Base-by-base conservation (phyloP, 2,888 invertebrate species). In the Perithous albicinctus region DNA sequence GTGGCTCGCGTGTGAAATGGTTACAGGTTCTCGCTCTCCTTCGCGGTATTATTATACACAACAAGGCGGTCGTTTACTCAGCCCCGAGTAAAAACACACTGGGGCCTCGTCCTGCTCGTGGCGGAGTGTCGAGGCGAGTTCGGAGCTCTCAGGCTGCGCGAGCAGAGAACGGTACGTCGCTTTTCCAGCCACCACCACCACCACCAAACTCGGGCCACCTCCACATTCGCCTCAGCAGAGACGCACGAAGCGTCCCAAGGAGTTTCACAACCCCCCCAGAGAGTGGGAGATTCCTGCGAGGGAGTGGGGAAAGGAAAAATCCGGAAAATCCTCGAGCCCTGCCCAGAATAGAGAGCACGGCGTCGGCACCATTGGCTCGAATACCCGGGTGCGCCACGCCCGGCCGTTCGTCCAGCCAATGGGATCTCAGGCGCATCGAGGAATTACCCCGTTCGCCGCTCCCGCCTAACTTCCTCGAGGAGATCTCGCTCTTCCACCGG, bases 1-100 rank as follows among this genome's bases (percentile, higher is more conserved):
- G 12, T 29, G 1, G 29, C 15, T 32, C 32, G 35, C 18, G 59
- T 32, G 59, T 15, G 59, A 59, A 59, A 35, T 32, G 59, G 35
- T 15, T 35, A 32, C 59, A 32, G 59, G 59, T 15, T 59, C 32
- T 32, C 59, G 59, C 29, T 59, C 32, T 59, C 32, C 35, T 15
- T 61, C 88, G 87, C 85, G 87, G 83, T 96, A 96, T 96, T 96
- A 96, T 95, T 95, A 96, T 95, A 96, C 96, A 96, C 96, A 96
- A 96, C 96, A 96, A 96, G 95, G 94, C 93, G 93, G 94, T 94
- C 95, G 96, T 96, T 96, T 96, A 96, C 96, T 96, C 96, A 96
- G 95, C 89, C 91, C 91, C 89, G 92, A 91, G 92, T 92, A 91
- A 92, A 92, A 92, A 92, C 92, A 92, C 90, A 92, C 92, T 92